Evolutionary conservation across 1,140 invertebrate species (phyloP).

Genomic region (Odontomachus brunneus): DNA sequence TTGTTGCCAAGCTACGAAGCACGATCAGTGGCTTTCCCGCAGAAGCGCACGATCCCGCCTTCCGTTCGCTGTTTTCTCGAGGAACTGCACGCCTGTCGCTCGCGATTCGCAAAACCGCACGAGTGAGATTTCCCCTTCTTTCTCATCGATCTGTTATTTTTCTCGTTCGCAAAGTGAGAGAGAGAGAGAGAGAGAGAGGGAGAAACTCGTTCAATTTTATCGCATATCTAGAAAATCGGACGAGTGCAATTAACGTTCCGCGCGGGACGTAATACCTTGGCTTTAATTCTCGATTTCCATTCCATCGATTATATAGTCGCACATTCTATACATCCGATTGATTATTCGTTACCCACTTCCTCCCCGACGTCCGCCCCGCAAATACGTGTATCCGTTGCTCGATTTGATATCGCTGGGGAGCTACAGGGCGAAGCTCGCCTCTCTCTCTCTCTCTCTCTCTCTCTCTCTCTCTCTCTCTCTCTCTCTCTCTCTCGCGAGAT

Average conservation of each 20-base stretch:
- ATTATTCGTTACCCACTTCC: not conserved
- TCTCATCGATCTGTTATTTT: not conserved
- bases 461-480: no score
- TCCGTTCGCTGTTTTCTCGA: not conserved
- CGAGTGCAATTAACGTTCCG: no score
- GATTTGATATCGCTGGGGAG: not conserved
- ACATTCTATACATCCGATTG: not conserved
- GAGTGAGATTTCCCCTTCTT: no score
- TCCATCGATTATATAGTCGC: no score
- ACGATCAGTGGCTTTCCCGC: conserved; percentile 58
- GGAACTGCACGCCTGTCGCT: not conserved
- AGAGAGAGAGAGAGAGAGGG: no score
- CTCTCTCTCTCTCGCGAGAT: no score
- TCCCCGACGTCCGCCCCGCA: not conserved
- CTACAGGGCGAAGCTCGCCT: no score
- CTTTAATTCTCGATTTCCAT: no score
- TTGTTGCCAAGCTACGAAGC: conserved; percentile 60
- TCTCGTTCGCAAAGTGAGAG: not conserved
- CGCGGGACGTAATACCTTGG: no score
- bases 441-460: no score
- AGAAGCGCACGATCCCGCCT: conserved; percentile 24
- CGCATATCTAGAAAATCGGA: no score
- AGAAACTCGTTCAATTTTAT: no score
- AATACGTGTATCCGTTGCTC: not conserved
- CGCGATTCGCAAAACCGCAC: not conserved